Percentiles rank a stretch among this genome's conserved stretches.
Conservation (phyloP, 2,888 invertebrate genomes). For the Girardia tigrina region DNA sequence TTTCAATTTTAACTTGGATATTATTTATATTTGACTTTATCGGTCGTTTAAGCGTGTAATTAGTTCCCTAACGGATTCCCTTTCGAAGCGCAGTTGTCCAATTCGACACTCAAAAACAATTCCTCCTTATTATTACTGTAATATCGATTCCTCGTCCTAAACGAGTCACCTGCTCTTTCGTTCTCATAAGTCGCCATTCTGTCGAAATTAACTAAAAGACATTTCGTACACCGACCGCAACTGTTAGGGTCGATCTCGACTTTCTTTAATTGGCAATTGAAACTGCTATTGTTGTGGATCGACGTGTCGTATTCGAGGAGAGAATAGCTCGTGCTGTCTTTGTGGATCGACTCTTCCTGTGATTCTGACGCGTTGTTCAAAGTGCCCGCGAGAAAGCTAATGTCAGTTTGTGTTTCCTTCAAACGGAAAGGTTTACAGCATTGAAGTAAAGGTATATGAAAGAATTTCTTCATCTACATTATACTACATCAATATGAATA, state of each 20-base stretch:
- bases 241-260: not conserved
- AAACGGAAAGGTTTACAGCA: constrained; percentile 13
- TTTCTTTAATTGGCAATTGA: not conserved
- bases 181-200: not conserved
- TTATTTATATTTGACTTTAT: no score
- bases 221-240: constrained; percentile 13
- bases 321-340: constrained; percentile 7
- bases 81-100: not conserved
- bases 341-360: not conserved
- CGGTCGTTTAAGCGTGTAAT: no score
- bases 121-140: not conserved
- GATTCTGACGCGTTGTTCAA: not conserved
- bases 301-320: not conserved
- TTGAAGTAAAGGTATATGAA: not conserved
- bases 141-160: not conserved
- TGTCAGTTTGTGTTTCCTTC: not conserved
- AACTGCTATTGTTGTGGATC: not conserved
- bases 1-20: no score
- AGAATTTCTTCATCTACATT: constrained; percentile 18
- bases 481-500: not conserved
- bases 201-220: not conserved
- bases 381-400: not conserved
- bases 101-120: not conserved
- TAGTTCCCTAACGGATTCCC: not conserved
- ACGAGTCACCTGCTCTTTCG: not conserved